Evolutionary conservation across 2,888 invertebrate genomes (phyloP).

Genomic region (Tetramorium bicarinatum): DNA sequence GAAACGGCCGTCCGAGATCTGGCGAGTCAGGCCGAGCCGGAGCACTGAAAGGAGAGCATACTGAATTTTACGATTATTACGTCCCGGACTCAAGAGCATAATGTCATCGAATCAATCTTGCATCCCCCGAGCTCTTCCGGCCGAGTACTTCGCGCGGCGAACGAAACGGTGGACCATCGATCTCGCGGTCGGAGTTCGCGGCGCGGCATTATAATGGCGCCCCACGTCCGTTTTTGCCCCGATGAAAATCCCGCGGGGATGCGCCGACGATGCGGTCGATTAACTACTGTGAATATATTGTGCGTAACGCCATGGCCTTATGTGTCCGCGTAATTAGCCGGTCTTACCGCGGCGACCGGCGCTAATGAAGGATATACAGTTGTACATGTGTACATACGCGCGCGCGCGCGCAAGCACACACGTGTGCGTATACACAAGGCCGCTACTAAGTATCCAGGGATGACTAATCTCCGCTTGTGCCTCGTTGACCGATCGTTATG

Average conservation of each 20-base stretch:
- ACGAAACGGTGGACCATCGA: slow-evolving; percentile 53
- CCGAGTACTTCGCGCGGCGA: slow-evolving; percentile 18
- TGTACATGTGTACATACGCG: neutral
- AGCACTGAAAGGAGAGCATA: slow-evolving; percentile 21
- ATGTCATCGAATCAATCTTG: slow-evolving; percentile 47
- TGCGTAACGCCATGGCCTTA: slow-evolving; percentile 67
- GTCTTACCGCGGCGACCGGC: slow-evolving; percentile 76
- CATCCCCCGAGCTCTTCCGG: slow-evolving; percentile 27
- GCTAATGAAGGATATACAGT: slow-evolving; percentile 80
- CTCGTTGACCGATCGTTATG: slow-evolving; percentile 83
- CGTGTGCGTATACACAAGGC: slow-evolving; percentile 9
- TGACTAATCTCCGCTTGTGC: slow-evolving; percentile 82
- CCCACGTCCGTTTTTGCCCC: slow-evolving; percentile 21
- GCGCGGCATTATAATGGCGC: slow-evolving; percentile 53
- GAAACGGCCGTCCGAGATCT: neutral
- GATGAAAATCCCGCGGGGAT: slow-evolving; percentile 41
- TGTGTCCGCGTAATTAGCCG: slow-evolving; percentile 78
- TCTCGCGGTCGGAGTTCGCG: slow-evolving; percentile 58
- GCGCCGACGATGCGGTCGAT: slow-evolving; percentile 52
- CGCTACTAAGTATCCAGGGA: slow-evolving; percentile 77
- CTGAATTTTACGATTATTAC: slow-evolving; percentile 46
- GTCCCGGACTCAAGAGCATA: slow-evolving; percentile 8
- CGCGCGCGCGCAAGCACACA: neutral
- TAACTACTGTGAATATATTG: slow-evolving; percentile 67
- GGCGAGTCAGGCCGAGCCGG: neutral